Conservation (phyloP, 2,113 vertebrate species). For the Herpetotheres cachinnans region DNA sequence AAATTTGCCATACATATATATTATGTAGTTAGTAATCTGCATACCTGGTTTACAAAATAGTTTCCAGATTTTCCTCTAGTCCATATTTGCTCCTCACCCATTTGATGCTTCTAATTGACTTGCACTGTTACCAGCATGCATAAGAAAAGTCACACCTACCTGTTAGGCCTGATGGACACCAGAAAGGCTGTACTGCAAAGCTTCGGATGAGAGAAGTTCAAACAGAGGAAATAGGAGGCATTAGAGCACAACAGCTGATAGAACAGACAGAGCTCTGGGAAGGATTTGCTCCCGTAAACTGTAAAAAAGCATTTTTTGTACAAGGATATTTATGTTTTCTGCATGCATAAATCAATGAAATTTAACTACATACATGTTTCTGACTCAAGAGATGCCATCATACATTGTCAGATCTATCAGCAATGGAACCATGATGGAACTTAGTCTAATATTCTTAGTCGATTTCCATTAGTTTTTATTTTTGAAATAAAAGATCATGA, state of each 20-base stretch:
- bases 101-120: not conserved
- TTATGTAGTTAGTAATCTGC: not conserved
- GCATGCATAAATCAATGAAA: not conserved
- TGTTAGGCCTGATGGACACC: not conserved
- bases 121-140: not conserved
- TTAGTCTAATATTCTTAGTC: not conserved
- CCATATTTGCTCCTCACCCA: not conserved
- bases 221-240: not conserved
- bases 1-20: not conserved
- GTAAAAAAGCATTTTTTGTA: not conserved
- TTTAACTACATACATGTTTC: not conserved
- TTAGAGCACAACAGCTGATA: not conserved
- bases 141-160: not conserved
- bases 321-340: not conserved
- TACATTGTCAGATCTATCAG: not conserved
- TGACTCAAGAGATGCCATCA: not conserved
- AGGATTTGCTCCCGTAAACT: not conserved
- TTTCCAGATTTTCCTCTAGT: not conserved
- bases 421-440: not conserved
- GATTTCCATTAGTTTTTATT: not conserved
- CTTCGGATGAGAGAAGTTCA: rapidly evolving
- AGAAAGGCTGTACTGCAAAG: not conserved
- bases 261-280: not conserved
- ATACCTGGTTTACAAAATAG: not conserved
- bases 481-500: not conserved